These are phyloP conservation scores for Scopus umbretta DNA, from an alignment of 2,113 vertebrate species.

Conservation along the genomic window DNA sequence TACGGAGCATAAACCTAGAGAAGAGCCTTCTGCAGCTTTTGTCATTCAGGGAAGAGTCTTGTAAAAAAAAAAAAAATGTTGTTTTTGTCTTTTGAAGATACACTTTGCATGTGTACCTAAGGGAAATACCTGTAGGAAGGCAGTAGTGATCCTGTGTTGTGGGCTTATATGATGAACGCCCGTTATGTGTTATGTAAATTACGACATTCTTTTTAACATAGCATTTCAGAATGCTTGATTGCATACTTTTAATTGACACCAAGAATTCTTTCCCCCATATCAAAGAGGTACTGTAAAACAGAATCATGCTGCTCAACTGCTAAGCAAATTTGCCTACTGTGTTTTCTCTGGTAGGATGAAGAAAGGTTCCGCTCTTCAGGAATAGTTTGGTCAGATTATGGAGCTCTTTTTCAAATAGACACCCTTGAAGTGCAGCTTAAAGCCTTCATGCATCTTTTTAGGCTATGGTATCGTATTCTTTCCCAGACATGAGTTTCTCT, in stretches of 20 bases:
- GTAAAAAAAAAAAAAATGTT: background rate
- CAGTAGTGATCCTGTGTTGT: background rate
- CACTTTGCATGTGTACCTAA: background rate
- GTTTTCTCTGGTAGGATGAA: background rate
- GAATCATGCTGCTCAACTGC: background rate
- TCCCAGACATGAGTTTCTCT: background rate
- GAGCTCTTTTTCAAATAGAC: background rate
- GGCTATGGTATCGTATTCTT: background rate
- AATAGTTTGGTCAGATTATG: background rate
- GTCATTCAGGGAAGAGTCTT: background rate
- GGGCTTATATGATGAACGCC: background rate
- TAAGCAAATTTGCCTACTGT: background rate
- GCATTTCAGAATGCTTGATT: background rate
- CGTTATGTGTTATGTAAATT: background rate
- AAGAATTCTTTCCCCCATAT: background rate
- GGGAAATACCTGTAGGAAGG: background rate
- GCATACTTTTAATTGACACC: background rate
- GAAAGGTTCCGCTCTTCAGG: background rate
- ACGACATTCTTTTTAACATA: background rate
- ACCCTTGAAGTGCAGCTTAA: background rate
- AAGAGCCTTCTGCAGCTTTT: background rate
- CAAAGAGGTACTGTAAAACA: background rate
- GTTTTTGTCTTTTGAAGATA: background rate
- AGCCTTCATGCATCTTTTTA: background rate
- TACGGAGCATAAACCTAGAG: background rate